A percentile compares a stretch with the other conserved stretches of the same genome.
These are phyloP conservation scores for Melipona beecheii DNA, from an alignment of 2,888 invertebrate species.

Conservation along the genomic window DNA sequence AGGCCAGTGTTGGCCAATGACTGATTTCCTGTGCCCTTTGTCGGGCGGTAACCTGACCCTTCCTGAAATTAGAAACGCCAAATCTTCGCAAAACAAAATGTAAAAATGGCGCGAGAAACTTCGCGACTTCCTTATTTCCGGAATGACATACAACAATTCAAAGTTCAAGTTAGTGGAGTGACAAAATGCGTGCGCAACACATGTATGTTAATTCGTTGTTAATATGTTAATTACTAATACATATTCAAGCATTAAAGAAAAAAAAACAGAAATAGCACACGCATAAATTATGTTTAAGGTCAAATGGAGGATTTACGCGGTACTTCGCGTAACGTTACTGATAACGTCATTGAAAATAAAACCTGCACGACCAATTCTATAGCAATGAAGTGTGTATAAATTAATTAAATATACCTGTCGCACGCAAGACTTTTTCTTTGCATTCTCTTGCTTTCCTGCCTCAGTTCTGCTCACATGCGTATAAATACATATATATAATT, in stretches of 20 bases:
- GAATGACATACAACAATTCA: not conserved
- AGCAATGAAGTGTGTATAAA: not conserved
- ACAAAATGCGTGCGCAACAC: not conserved
- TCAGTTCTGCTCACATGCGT: not conserved
- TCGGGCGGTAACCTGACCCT: constrained; percentile 45
- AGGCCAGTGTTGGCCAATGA: constrained; percentile 34
- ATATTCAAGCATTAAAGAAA: not conserved
- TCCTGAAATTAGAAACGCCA: constrained; percentile 53
- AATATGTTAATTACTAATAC: not conserved
- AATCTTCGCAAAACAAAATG: constrained; percentile 18
- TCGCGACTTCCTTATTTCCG: not conserved
- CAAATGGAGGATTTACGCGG: not conserved
- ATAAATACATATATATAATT: no score
- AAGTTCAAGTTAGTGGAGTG: not conserved
- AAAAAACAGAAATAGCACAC: no score
- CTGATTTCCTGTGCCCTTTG: constrained; percentile 56
- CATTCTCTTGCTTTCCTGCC: not conserved
- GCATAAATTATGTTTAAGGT: not conserved
- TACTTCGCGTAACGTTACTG: not conserved
- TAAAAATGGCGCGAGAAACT: not conserved
- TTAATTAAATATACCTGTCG: not conserved
- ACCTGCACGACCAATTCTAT: constrained; percentile 17
- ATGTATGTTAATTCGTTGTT: not conserved
- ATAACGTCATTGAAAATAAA: not conserved
- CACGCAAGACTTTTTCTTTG: not conserved